Conservation (phyloP, 2,797 vertebrate species). For the Pteronotus mesoamericanus region DNA sequence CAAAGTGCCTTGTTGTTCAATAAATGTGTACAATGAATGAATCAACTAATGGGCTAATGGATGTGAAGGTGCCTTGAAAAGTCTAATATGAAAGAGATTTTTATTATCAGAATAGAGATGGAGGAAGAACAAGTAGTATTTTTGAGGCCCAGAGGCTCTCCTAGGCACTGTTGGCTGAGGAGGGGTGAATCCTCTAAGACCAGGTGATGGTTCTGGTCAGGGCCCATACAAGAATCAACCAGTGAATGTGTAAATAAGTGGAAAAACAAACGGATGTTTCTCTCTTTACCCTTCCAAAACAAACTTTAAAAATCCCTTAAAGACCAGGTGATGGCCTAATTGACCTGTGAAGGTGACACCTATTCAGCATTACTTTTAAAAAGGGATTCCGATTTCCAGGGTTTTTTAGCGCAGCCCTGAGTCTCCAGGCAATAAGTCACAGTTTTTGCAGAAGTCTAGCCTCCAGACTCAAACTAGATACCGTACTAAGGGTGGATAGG, state of each 20-base stretch:
- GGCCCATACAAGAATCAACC: background rate
- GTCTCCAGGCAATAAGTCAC: background rate
- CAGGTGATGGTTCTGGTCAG: background rate
- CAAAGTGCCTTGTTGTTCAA: slow-evolving; percentile 17
- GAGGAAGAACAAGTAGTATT: background rate
- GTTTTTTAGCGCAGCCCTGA: background rate
- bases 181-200: background rate
- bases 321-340: background rate
- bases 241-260: background rate
- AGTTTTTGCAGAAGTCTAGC: background rate
- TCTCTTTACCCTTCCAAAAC: background rate
- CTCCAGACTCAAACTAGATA: background rate
- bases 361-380: background rate
- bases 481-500: background rate
- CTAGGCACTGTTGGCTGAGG: background rate
- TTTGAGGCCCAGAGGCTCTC: background rate
- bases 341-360: background rate
- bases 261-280: background rate
- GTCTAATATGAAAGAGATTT: slow-evolving; percentile 38
- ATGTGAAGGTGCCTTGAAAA: slow-evolving; percentile 44
- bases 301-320: background rate
- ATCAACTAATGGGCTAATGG: slow-evolving; percentile 54
- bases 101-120: slow-evolving; percentile 12
- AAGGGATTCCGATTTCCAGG: background rate
- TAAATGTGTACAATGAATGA: slow-evolving; percentile 37